phyloP scores from a whole-genome alignment of 1,140 invertebrate genomes.

The Armadillidium nasatum region DNA sequence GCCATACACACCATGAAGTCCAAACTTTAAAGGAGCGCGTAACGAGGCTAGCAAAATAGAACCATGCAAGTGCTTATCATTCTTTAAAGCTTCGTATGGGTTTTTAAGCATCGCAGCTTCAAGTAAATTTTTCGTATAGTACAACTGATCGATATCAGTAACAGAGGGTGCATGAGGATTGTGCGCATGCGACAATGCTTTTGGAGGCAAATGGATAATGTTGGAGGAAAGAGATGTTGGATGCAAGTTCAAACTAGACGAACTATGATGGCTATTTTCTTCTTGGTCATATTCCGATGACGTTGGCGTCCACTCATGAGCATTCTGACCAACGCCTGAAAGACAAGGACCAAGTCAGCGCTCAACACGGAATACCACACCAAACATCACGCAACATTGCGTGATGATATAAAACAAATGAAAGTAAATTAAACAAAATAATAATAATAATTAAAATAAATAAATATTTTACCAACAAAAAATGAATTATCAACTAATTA shows the following conservation, averaged over 20 bases:
- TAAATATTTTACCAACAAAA: too few species aligned
- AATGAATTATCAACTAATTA: too few species aligned
- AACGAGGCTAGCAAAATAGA: conserved; percentile 40
- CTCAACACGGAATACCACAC: neutral
- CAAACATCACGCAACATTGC: neutral
- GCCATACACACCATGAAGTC: conserved; percentile 39
- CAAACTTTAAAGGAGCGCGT: conserved; percentile 41
- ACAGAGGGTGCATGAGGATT: conserved; percentile 30
- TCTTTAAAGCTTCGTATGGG: conserved; percentile 43
- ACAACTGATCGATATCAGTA: conserved; percentile 41
- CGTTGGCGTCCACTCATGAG: neutral
- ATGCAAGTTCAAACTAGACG: neutral
- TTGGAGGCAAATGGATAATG: neutral
- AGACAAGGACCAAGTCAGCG: conserved; percentile 2
- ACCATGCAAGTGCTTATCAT: conserved; percentile 41
- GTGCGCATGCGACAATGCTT: neutral
- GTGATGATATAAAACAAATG: neutral
- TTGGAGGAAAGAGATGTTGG: neutral
- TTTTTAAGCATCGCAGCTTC: conserved; percentile 44
- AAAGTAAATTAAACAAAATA: neutral
- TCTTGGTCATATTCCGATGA: neutral
- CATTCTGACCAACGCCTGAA: neutral
- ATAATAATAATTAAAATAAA: neutral
- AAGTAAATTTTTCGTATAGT: conserved; percentile 43
- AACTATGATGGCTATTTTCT: conserved; percentile 2